Base-by-base conservation (phyloP, 2,113 vertebrate species). In the Deroptyus accipitrinus region DNA sequence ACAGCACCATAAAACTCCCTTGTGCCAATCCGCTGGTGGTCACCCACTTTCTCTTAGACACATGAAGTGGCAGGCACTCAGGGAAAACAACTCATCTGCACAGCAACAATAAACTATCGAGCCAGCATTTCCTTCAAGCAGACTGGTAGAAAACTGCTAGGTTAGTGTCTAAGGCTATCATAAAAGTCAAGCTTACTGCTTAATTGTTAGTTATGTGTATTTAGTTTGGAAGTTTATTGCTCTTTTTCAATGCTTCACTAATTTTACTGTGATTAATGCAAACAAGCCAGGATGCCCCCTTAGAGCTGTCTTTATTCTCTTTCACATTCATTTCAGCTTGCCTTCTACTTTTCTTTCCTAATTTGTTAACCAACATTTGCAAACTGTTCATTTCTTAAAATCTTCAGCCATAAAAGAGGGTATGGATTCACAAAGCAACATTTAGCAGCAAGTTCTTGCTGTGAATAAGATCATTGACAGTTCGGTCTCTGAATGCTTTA, bases 241-340 rank as follows among this genome's bases (percentile, higher is more conserved):
- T 52, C 86, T 93, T 94, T 94, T 87, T 54, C 83, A 85, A 76
- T 28, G 92, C 91, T 75, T 91, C 88, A 87, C 74, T 94, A 93
- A 85, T 95, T 95, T 88, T 87, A 91, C 67, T 79, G 69, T 92
- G 93, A 96, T 92, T 89, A 92, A 92, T 0, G 0, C 62, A 92
- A 90, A 91, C 66, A 80, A 86, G 49, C 76, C n/a, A 69, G 80
- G 88, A 86, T 94, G 59, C 62, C 91, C 74, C 86, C 88, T 92
- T 41, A 59, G 74, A 95, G 91, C 67, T 87, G 83, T 35, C 82
- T 94, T 88, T 76, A 81, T 77, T 89, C 78, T 77, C 83, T 89
- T 97, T 95, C 86, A 83, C 74, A 91, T 92, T 91, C 57, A 89
- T 93, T 94, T 92, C 81, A 89, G 86, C 89, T 94, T 94, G 94